phyloP scores from a whole-genome alignment of 2,113 vertebrate species.

The Chrysochloris asiatica region DNA sequence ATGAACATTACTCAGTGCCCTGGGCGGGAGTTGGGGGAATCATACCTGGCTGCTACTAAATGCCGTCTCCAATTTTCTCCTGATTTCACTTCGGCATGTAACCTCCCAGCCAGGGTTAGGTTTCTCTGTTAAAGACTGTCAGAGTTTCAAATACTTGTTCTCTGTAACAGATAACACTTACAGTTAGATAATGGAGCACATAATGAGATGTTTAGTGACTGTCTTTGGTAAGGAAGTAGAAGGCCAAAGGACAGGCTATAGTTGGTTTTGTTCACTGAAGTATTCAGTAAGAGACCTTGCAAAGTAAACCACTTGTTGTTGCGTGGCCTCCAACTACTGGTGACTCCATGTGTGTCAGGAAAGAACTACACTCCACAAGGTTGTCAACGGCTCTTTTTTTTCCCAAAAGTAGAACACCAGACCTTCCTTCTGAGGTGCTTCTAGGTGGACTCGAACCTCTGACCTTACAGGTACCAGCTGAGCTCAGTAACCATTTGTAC shows the following conservation, averaged over 20 bases:
- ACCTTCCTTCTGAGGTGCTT: background rate
- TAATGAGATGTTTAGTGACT: background rate
- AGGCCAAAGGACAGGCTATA: no score
- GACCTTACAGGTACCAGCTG: background rate
- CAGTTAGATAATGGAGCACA: background rate
- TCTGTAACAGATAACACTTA: background rate
- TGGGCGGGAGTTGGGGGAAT: rapidly evolving
- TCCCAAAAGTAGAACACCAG: background rate
- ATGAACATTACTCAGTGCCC: background rate
- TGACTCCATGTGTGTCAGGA: no score
- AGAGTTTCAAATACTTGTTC: background rate
- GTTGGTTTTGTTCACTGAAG: no score
- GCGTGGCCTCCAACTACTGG: background rate
- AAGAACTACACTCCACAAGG: background rate
- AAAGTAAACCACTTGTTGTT: background rate
- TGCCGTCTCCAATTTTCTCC: rapidly evolving
- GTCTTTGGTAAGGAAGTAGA: no score
- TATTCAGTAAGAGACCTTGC: background rate
- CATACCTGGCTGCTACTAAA: background rate
- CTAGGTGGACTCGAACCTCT: background rate
- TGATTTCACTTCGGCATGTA: background rate
- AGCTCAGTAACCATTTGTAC: background rate
- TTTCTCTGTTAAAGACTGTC: background rate
- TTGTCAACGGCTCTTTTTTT: background rate
- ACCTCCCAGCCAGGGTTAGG: no score